Conservation (phyloP, 2,888 invertebrate species). For the Sinodicranocentrus sp. region DNA sequence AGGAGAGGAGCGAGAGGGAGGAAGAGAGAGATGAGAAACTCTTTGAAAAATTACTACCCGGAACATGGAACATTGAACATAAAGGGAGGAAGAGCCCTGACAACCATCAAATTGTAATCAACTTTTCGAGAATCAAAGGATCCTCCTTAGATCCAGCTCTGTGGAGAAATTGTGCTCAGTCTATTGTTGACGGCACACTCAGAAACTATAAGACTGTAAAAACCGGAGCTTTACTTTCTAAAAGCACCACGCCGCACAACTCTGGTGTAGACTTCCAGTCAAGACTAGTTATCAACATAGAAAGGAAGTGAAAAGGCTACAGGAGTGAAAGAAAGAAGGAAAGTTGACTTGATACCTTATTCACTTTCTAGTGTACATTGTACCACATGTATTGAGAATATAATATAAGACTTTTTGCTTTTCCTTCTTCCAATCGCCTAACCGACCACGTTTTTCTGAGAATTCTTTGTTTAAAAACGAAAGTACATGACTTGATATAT, state of each 20-base stretch:
- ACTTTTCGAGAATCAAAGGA: constrained; percentile 64
- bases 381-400: too few relatives aligned
- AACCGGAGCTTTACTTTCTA: constrained; percentile 31
- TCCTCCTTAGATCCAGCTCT: constrained; percentile 47
- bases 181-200: constrained; percentile 17
- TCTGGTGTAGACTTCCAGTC: not conserved
- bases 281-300: too few relatives aligned
- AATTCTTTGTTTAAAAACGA: too few relatives aligned
- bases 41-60: constrained; percentile 65
- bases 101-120: constrained; percentile 67
- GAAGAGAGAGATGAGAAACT: constrained; percentile 39
- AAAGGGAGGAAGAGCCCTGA: constrained; percentile 63
- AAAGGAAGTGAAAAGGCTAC: constrained; percentile 12
- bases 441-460: too few relatives aligned
- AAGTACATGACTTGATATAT: too few relatives aligned
- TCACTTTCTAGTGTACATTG: constrained; percentile 42
- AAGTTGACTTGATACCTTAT: constrained; percentile 55
- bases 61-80: constrained; percentile 63
- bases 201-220: constrained; percentile 4
- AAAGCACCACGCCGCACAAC: constrained; percentile 15
- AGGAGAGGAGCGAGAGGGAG: too few relatives aligned
- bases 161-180: not conserved
- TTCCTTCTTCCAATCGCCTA: not conserved
- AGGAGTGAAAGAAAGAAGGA: constrained; percentile 16
- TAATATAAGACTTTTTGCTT: not conserved